Evolutionary conservation across 2,797 vertebrate genomes (phyloP).

Genomic region (Pampus argenteus): DNA sequence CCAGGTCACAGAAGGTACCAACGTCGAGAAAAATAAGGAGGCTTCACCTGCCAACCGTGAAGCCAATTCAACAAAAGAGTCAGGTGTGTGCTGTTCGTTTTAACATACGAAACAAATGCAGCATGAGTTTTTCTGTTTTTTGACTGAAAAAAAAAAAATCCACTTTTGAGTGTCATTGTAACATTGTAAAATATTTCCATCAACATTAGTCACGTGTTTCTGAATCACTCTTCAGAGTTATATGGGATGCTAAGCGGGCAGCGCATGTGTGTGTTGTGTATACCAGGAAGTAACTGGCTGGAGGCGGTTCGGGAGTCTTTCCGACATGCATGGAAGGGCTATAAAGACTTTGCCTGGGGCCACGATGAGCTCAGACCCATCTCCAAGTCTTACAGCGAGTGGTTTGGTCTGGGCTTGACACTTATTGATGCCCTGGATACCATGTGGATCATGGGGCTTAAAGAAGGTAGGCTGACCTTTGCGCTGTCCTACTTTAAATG

Average conservation of each 20-base stretch:
- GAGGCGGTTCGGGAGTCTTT: constrained; percentile 89
- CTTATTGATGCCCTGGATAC: constrained; percentile 94
- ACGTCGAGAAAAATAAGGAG: constrained; percentile 62
- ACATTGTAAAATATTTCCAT: not conserved
- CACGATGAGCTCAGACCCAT: constrained; percentile 94
- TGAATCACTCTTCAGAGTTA: not conserved
- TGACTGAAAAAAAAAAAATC: not conserved
- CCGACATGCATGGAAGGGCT: constrained; percentile 93
- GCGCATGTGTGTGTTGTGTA: constrained; percentile 38
- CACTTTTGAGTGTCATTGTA: not conserved
- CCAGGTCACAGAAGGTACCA: constrained; percentile 73
- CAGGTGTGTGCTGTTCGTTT: constrained; percentile 79
- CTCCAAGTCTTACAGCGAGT: constrained; percentile 91
- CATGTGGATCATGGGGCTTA: constrained; percentile 95
- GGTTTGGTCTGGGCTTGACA: constrained; percentile 96
- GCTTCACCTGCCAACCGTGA: constrained; percentile 53
- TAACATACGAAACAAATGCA: not conserved
- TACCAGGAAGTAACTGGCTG: constrained; percentile 74
- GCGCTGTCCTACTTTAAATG: not conserved
- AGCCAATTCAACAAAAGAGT: constrained; percentile 56
- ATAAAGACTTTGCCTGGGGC: constrained; percentile 94
- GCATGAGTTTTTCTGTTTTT: not conserved
- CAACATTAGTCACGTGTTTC: not conserved
- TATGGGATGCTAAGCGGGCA: not conserved
- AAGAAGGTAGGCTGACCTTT: constrained; percentile 83